phyloP scores from a whole-genome alignment of 1,140 invertebrate species.

The Drosophila carrolli region DNA sequence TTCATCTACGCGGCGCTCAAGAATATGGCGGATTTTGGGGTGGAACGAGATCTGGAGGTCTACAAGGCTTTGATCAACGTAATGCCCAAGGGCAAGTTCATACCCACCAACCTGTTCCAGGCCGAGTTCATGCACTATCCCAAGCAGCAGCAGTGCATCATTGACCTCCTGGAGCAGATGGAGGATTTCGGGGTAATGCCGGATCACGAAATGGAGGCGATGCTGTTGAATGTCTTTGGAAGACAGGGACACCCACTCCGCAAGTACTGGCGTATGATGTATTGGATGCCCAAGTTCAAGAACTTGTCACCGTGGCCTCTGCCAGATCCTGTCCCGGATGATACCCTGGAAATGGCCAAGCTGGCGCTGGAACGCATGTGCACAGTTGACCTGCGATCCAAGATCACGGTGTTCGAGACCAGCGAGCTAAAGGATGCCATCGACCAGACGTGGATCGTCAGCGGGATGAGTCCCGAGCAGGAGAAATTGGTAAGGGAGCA shows the following conservation, averaged over 20 bases:
- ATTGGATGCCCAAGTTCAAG: slow-evolving; percentile 99
- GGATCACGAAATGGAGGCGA: slow-evolving; percentile 93
- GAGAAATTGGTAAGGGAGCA: slow-evolving; percentile 90
- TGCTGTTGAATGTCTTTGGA: slow-evolving; percentile 94
- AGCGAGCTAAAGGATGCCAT: slow-evolving; percentile 90
- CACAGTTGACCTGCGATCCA: slow-evolving; percentile 92
- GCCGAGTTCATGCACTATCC: slow-evolving; percentile 96
- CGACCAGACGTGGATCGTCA: slow-evolving; percentile 97
- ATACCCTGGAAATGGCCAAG: slow-evolving; percentile 92
- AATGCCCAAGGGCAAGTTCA: slow-evolving; percentile 96
- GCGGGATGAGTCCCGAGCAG: slow-evolving; percentile 93
- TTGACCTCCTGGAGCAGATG: slow-evolving; percentile 89
- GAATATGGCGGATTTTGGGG: slow-evolving; percentile 95
- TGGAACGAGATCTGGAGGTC: slow-evolving; percentile 94
- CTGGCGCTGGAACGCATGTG: slow-evolving; percentile 94
- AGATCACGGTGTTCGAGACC: slow-evolving; percentile 89
- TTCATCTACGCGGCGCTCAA: slow-evolving; percentile 96
- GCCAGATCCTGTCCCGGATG: slow-evolving; percentile 90
- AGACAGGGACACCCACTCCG: slow-evolving; percentile 90
- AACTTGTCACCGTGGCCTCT: slow-evolving; percentile 95
- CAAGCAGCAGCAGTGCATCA: slow-evolving; percentile 96
- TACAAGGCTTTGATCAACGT: slow-evolving; percentile 96
- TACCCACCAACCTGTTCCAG: slow-evolving; percentile 93
- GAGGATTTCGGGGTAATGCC: slow-evolving; percentile 91
- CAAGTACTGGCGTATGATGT: slow-evolving; percentile 96